Conservation (phyloP, 2,797 vertebrate species). For the Cygnus olor region DNA sequence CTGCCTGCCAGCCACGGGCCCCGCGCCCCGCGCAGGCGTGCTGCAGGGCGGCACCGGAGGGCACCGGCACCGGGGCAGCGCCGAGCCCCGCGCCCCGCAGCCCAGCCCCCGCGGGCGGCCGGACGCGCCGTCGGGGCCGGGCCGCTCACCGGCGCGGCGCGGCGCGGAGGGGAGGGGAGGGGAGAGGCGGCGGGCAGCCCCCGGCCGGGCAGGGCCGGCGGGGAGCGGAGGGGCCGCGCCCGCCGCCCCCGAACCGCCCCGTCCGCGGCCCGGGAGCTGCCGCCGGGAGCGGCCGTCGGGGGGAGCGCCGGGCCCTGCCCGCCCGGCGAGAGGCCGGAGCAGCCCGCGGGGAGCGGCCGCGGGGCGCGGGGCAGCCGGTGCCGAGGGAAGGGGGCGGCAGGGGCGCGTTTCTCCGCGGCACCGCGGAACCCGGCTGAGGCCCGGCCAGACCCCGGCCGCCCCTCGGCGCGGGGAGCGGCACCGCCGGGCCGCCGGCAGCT, state of each 20-base stretch:
- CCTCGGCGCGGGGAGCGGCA: no score
- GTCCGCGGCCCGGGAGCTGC: not conserved
- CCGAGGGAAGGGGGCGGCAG: no score
- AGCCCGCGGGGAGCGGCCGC: not conserved
- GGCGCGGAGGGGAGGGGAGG: no score
- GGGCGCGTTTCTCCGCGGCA: not conserved
- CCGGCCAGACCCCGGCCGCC: no score
- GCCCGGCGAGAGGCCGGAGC: no score
- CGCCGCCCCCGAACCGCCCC: no score
- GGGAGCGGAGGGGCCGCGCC: not conserved
- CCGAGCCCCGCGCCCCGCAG: no score
- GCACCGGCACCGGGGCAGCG: no score
- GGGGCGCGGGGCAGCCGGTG: no score
- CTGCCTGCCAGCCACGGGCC: slow-evolving; percentile 75
- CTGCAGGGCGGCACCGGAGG: not conserved
- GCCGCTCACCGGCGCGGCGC: not conserved
- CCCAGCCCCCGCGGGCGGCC: not conserved
- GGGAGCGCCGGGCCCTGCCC: not conserved
- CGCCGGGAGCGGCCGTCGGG: not conserved
- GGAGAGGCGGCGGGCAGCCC: no score
- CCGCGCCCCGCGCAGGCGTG: slow-evolving; percentile 78
- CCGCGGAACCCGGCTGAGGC: not conserved
- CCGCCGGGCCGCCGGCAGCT: no score
- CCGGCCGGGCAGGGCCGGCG: not conserved
- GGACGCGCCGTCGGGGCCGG: not conserved